A percentile compares a stretch with the other conserved stretches of the same genome.
Evolutionary conservation across 2,797 vertebrate species (phyloP).

Genomic region (Chaenodraco wilsoni): DNA sequence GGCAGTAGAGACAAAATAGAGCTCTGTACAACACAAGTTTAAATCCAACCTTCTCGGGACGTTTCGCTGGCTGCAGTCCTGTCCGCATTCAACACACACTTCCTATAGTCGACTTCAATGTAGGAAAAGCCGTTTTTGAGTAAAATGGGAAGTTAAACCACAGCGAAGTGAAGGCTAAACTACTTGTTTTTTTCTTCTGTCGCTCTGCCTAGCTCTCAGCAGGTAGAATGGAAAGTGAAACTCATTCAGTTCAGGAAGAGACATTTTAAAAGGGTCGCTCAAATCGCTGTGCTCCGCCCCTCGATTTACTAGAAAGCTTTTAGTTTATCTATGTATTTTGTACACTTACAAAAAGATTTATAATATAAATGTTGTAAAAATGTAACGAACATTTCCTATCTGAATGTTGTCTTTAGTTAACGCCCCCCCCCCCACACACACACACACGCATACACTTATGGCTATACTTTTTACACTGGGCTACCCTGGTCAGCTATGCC

Average conservation of each 20-base stretch:
- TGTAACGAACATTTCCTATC: no score
- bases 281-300: slow-evolving; percentile 31
- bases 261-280: background rate
- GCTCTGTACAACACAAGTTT: background rate
- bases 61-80: background rate
- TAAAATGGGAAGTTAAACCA: fast-evolving
- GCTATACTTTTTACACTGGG: background rate
- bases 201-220: background rate
- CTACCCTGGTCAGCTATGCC: no score
- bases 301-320: no score
- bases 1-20: background rate
- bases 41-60: slow-evolving; percentile 11
- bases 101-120: background rate
- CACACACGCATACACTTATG: background rate
- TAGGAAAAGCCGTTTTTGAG: fast-evolving
- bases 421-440: background rate
- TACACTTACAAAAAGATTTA: no score
- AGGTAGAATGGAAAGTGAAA: slow-evolving; percentile 67
- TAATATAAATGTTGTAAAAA: background rate
- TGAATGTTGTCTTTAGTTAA: background rate
- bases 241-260: slow-evolving; percentile 56
- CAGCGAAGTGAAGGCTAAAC: fast-evolving
- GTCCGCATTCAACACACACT: slow-evolving; percentile 1
- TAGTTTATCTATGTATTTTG: no score
- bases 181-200: background rate